Base-by-base conservation (phyloP, 2,113 vertebrate species). In the Lucifuga dentata region DNA sequence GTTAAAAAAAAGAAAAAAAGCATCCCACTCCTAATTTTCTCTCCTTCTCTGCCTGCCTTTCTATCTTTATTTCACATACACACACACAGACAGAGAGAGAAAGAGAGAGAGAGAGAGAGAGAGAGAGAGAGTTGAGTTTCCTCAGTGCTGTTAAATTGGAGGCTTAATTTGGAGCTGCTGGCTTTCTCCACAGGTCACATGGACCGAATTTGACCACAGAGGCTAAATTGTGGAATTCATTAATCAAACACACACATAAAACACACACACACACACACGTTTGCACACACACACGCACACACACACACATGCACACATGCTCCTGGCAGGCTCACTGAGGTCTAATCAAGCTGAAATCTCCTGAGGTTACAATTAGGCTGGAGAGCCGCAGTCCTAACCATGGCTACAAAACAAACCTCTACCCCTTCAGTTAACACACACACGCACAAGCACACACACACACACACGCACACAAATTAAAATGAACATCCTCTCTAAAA, bases 271-370 rank as follows among this genome's bases (percentile, higher is more conserved):
- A 29, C 33, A 67, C n/a, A 38, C 59, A 32, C 49, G 33, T 26
- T 11, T 26, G 17, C 23, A 15, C 50, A 59, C 41, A 56, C 49
- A 45, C 39, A 33, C 2, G 68, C 24, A 62, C 61, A 46, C 17
- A 52, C 33, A 36, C 21, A 26, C 16, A 57, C 41, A 45, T 52
- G 12, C 66, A 55, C 24, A 56, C 65, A 44, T 1, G 19, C 61
- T 71, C 20, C 49, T 71, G 66, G 83, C 77, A 26, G 64, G 24
- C 76, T 86, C 39, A 40, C 36, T 33, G 61, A 80, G 69, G 73
- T 68, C 70, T 73, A 86, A 85, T 84, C 80, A 85, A 84, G 73
- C 71, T 57, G 17, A 81, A 85, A 76, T 74, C 76, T 81, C 83
- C 71, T 2, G 39, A 58, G 79, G 81, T 81, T 62, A 58, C 83